Conservation (phyloP, 2,113 vertebrate species). For the Eulemur rufifrons region DNA sequence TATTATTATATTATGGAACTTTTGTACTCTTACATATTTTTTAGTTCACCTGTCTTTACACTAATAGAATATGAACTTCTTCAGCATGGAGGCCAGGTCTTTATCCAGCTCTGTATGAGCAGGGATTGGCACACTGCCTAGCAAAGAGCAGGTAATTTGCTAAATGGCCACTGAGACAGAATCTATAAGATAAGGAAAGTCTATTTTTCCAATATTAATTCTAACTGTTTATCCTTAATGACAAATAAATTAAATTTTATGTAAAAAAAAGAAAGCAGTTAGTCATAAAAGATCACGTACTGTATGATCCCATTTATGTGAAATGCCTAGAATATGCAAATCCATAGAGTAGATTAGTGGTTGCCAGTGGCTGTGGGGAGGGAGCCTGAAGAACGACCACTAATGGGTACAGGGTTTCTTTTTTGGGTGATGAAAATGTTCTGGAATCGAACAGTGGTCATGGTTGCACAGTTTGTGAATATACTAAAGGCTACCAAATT, state of each 20-base stretch:
- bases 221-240: background rate
- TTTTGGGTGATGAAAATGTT: background rate
- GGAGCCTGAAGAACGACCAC: background rate
- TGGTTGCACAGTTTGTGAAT: background rate
- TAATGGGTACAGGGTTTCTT: background rate
- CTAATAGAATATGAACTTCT: background rate
- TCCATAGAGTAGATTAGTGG: background rate
- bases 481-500: background rate
- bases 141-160: background rate
- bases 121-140: background rate
- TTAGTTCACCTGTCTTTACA: background rate
- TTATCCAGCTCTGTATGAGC: background rate
- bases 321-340: constrained; percentile 3
- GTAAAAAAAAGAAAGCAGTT: no score
- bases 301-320: background rate
- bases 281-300: background rate
- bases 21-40: background rate
- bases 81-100: background rate
- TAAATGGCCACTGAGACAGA: background rate
- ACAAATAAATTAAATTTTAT: background rate
- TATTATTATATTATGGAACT: background rate
- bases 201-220: background rate
- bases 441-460: background rate
- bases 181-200: background rate
- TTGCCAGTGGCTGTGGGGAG: background rate